Base-by-base conservation (phyloP, 2,797 vertebrate genomes). In the Tinamus major region DNA sequence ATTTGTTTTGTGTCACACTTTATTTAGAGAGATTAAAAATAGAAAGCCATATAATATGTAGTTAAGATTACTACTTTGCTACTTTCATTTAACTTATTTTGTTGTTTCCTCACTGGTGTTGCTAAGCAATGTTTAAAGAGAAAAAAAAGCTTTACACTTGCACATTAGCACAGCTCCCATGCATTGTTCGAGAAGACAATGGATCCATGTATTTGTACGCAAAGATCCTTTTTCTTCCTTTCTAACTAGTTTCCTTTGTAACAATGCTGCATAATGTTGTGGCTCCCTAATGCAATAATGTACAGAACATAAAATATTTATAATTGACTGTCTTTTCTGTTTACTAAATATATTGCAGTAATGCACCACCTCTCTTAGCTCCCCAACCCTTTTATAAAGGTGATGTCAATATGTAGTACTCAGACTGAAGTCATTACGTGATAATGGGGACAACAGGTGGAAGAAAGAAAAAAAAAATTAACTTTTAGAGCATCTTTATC, bases 241-340 rank as follows among this genome's bases (percentile, higher is more conserved):
- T 96, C 94, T 96, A 97, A 92, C 68, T 96, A 88, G 96, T 97
- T 98, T 98, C 96, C 96, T 98, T 97, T 97, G 95, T 97, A 98
- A 97, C 48, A 46, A 98, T 96, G 97, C 98, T 98, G 97, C 98
- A 98, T 97, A 97, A 94, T 55, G 71, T 95, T 98, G 98, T 98
- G 98, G 98, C 97, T 98, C 97, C 96, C 94, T 97, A 97, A 98
- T 98, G 99, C 99, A 99, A 99, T 99, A 99, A 99, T 99, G 98
- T 99, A 98, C 98, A 98, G 98, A 97, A 98, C 94, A 97, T 98
- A 95, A 97, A 96, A 97, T 98, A 98, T 98, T 98, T 98, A 97
- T 98, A 98, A 97, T 87, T 96, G 94, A 98, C 95, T 86, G 72
- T 98, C 97, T 97, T 98, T 96, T 98, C 97, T 98, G 97, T 98